Evolutionary conservation across 2,113 vertebrate genomes (phyloP).

Genomic region (Xiphias gladius): DNA sequence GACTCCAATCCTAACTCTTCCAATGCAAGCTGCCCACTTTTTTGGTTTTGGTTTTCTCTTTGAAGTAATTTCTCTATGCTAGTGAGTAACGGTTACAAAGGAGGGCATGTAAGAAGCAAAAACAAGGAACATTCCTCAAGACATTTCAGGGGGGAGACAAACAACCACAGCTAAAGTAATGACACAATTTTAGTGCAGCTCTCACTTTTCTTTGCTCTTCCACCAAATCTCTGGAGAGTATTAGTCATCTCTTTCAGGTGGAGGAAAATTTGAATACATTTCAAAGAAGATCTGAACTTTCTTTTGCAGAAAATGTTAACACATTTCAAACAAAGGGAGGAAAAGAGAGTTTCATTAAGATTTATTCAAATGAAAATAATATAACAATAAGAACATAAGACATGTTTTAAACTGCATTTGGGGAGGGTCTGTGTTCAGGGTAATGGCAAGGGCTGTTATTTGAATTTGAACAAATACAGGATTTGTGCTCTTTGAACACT

Average conservation of each 20-base stretch:
- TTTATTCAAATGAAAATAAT: constrained; percentile 86
- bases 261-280: constrained; percentile 29
- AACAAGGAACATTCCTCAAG: constrained; percentile 24
- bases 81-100: constrained; percentile 20
- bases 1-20: background rate
- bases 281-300: constrained; percentile 24
- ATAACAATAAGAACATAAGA: constrained; percentile 74
- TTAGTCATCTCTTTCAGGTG: constrained; percentile 61
- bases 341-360: constrained; percentile 59
- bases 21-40: background rate
- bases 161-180: constrained; percentile 32
- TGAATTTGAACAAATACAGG: constrained; percentile 30
- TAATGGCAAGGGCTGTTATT: constrained; percentile 36
- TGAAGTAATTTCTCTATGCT: background rate
- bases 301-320: constrained; percentile 11
- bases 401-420: constrained; percentile 65
- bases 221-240: constrained; percentile 37
- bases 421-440: constrained; percentile 53
- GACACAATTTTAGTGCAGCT: constrained; percentile 35
- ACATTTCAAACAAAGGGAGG: constrained; percentile 12
- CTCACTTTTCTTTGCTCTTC: constrained; percentile 35
- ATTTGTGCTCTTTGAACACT: constrained; percentile 45
- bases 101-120: background rate
- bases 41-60: background rate
- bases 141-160: constrained; percentile 47